Conservation (phyloP, 2,797 vertebrate genomes). For the Platyrinchus mystaceus region DNA sequence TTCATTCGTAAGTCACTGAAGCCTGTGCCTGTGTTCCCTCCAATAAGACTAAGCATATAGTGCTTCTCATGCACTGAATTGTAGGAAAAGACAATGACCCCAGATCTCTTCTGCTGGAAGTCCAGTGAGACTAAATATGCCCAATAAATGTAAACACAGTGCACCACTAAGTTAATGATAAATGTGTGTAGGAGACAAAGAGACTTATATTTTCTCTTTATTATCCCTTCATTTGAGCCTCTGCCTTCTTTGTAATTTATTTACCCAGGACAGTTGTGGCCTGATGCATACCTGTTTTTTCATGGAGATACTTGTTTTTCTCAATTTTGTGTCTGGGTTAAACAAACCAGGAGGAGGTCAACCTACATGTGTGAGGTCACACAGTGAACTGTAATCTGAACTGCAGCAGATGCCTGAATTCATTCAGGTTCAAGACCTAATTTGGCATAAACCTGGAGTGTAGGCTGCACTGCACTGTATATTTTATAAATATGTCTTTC, state of each 20-base stretch:
- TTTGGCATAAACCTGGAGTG: not conserved
- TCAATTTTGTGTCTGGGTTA: conserved; percentile 11
- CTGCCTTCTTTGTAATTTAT: not conserved
- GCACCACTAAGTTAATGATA: conserved; percentile 20
- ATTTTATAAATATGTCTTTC: conserved; percentile 25
- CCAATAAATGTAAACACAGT: conserved; percentile 26
- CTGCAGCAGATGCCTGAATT: not conserved
- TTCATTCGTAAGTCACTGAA: conserved; percentile 42
- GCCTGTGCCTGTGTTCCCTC: not conserved
- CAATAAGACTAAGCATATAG: not conserved
- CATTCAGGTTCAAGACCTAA: conserved; percentile 22
- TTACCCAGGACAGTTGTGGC: not conserved
- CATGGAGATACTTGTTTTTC: not conserved
- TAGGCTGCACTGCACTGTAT: not conserved
- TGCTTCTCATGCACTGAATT: not conserved
- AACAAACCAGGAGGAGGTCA: conserved; percentile 23
- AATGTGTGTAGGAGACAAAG: conserved; percentile 9
- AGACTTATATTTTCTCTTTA: conserved; percentile 19
- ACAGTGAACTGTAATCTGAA: conserved; percentile 17
- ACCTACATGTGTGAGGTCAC: conserved; percentile 21
- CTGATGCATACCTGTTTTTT: not conserved
- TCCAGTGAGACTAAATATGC: conserved; percentile 1
- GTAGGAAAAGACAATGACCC: not conserved
- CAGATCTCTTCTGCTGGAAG: conserved; percentile 36
- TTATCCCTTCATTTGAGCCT: not conserved